phyloP scores from a whole-genome alignment of 2,888 invertebrate genomes.

The Hemistola chrysoprasaria region DNA sequence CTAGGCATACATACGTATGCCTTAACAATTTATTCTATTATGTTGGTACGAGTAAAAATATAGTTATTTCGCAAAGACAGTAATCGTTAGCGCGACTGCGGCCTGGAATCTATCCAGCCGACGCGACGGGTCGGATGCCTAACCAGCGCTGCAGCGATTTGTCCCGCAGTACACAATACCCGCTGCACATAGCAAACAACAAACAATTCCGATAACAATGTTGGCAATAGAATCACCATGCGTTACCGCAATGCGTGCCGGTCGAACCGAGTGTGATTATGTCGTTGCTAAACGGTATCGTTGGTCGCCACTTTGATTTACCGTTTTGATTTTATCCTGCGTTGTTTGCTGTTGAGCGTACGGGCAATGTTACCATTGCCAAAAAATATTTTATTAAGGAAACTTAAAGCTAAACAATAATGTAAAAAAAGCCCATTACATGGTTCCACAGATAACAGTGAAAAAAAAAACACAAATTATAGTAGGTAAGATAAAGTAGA shows the following conservation, averaged over 20 bases:
- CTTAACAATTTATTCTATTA: no score
- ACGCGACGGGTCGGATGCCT: not conserved
- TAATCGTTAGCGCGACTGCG: slow-evolving; percentile 1
- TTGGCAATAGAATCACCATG: slow-evolving; percentile 4
- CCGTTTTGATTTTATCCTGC: not conserved
- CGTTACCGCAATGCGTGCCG: slow-evolving; percentile 9
- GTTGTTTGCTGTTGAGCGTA: no score
- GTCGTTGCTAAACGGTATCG: slow-evolving; percentile 1
- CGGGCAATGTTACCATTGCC: no score
- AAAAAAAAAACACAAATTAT: no score
- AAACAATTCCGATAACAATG: slow-evolving; percentile 5
- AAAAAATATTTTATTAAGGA: no score
- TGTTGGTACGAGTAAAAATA: no score
- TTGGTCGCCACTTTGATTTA: not conserved
- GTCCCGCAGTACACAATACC: not conserved
- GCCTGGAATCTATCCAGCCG: slow-evolving; percentile 1
- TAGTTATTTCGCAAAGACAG: not conserved
- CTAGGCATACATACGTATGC: no score
- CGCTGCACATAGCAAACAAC: slow-evolving; percentile 1
- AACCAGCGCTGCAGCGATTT: slow-evolving; percentile 4
- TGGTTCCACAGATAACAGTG: no score
- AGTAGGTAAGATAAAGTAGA: no score
- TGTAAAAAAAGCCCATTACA: no score
- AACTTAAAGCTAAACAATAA: no score
- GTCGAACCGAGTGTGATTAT: slow-evolving; percentile 1